Evolutionary conservation across 2,888 invertebrate species (phyloP).

Genomic region (Megastigmus dorsalis): DNA sequence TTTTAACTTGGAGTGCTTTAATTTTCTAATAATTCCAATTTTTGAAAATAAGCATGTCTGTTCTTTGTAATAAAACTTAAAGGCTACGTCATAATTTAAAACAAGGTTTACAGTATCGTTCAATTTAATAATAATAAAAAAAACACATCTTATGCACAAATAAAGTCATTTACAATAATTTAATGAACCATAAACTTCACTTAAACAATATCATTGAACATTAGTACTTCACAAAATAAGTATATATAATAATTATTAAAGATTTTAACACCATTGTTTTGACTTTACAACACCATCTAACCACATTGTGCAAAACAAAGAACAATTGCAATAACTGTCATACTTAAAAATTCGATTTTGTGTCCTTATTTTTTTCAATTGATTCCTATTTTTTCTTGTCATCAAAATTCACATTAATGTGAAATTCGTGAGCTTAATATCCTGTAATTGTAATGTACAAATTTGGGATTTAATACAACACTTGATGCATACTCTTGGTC

Average conservation of each 20-base stretch:
- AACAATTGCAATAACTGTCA: slow-evolving; percentile 34
- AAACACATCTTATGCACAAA: slow-evolving; percentile 33
- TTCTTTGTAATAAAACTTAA: slow-evolving; percentile 41
- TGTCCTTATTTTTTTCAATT: slow-evolving; percentile 16
- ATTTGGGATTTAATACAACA: slow-evolving; percentile 9
- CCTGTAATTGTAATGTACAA: slow-evolving; percentile 42
- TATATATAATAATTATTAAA: slow-evolving; percentile 32
- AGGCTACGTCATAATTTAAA: slow-evolving; percentile 21
- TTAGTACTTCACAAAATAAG: slow-evolving; percentile 44
- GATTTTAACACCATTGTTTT: slow-evolving; percentile 28
- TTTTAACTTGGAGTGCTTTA: slow-evolving; percentile 21
- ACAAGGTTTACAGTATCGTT: slow-evolving; percentile 29
- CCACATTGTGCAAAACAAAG: slow-evolving; percentile 39
- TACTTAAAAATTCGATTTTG: slow-evolving; percentile 24
- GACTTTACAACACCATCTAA: slow-evolving; percentile 14
- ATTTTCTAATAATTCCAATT: slow-evolving; percentile 5
- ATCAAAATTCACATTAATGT: slow-evolving; percentile 14
- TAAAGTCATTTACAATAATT: slow-evolving; percentile 52
- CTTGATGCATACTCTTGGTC: slow-evolving; percentile 58
- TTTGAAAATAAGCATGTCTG: slow-evolving; percentile 24
- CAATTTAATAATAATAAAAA: slow-evolving; percentile 24
- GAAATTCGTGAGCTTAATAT: slow-evolving; percentile 22
- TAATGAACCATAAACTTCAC: slow-evolving; percentile 46
- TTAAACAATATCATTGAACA: slow-evolving; percentile 46
- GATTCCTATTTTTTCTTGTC: slow-evolving; percentile 25